phyloP scores from a whole-genome alignment of 1,140 invertebrate species.

The Periplaneta americana region DNA sequence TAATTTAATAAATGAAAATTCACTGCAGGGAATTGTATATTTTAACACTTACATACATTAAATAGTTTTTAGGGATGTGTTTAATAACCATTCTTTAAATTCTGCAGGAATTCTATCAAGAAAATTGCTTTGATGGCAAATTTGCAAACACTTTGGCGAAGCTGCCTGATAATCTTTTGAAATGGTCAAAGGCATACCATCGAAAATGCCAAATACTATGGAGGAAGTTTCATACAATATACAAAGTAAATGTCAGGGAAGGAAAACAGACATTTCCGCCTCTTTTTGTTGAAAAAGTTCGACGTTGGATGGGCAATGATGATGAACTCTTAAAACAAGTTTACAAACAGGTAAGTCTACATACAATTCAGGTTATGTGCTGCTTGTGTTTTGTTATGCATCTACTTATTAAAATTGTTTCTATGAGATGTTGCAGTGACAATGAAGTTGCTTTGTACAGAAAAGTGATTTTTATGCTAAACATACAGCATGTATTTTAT shows the following conservation, averaged over 20 bases:
- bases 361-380: no score
- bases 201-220: slow-evolving; percentile 18
- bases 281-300: not conserved
- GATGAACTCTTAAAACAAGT: not conserved
- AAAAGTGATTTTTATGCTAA: no score
- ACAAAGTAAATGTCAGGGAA: slow-evolving; percentile 5
- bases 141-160: not conserved
- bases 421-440: no score
- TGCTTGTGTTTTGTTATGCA: no score
- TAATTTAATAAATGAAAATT: no score
- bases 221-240: slow-evolving; percentile 15
- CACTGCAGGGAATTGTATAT: no score
- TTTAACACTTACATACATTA: no score
- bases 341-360: not conserved
- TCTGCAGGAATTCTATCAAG: not conserved
- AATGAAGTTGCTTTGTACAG: no score
- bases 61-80: no score
- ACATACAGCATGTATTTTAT: no score
- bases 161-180: not conserved
- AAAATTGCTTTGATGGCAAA: slow-evolving; percentile 10
- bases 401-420: no score
- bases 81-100: no score
- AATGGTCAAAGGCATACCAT: slow-evolving; percentile 13
- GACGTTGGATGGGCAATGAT: slow-evolving; percentile 3
- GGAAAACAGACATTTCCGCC: slow-evolving; percentile 1